A percentile compares a stretch with the other conserved stretches of the same genome.
Conservation (phyloP, 2,888 invertebrate genomes). For the Drosophila rellima region DNA sequence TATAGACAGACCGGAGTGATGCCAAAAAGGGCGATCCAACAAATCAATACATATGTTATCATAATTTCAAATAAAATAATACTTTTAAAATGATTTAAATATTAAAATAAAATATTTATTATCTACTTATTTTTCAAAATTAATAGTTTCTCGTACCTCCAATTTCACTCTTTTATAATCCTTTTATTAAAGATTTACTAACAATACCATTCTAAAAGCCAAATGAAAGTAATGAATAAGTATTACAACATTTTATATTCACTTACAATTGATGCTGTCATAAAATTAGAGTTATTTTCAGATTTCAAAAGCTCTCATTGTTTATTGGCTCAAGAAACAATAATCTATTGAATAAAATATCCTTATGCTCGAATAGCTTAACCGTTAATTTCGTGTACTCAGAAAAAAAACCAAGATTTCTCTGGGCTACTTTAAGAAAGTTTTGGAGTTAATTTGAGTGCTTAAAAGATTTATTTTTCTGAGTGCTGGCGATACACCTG, state of each 20-base stretch:
- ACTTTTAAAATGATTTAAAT: no score
- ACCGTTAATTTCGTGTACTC: no score
- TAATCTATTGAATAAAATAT: constrained; percentile 3
- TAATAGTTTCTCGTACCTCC: neutral
- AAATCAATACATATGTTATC: constrained; percentile 16
- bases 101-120: neutral
- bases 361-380: neutral
- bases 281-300: neutral
- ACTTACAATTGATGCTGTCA: neutral
- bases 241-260: neutral
- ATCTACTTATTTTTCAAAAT: neutral
- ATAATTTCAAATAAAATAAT: neutral
- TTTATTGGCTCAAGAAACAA: constrained; percentile 12
- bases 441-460: no score
- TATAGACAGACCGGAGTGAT: neutral
- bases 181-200: neutral
- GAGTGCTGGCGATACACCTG: neutral
- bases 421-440: no score
- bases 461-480: no score
- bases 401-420: no score
- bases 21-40: neutral
- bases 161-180: neutral
- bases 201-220: neutral
- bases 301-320: neutral
- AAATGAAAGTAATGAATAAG: neutral